Evolutionary conservation across 2,888 invertebrate genomes (phyloP).

Genomic region (Drosophila quinaria): DNA sequence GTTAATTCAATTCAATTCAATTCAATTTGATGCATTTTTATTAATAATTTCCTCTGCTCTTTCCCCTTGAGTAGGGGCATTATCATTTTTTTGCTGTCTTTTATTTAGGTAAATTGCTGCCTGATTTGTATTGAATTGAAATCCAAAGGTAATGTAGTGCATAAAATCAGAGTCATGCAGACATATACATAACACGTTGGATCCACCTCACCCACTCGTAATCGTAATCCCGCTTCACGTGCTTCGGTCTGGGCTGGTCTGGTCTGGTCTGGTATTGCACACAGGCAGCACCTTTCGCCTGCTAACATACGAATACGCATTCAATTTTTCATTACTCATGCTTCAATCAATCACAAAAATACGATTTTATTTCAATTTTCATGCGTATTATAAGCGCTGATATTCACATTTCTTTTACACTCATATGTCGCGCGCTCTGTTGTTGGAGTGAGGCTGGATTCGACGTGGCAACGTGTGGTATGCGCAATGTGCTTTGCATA

Average conservation of each 20-base stretch:
- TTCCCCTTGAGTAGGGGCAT: slow-evolving; percentile 35
- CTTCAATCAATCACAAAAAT: slow-evolving; percentile 83
- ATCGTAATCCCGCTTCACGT: background rate
- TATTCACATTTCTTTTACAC: slow-evolving; percentile 74
- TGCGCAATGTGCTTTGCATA: slow-evolving; percentile 71
- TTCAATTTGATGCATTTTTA: slow-evolving; percentile 54
- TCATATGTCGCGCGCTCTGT: slow-evolving; percentile 53
- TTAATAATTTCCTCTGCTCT: slow-evolving; percentile 41
- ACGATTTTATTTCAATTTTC: slow-evolving; percentile 82
- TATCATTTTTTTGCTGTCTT: slow-evolving; percentile 53
- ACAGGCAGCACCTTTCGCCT: slow-evolving; percentile 53
- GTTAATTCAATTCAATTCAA: slow-evolving; percentile 74
- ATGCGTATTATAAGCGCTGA: slow-evolving; percentile 80
- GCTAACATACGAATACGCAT: slow-evolving; percentile 44
- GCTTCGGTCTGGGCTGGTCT: background rate
- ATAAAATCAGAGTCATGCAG: slow-evolving; percentile 81
- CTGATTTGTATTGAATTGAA: slow-evolving; percentile 77
- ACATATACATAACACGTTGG: slow-evolving; percentile 69
- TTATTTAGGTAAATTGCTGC: slow-evolving; percentile 71
- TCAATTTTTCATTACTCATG: slow-evolving; percentile 82
- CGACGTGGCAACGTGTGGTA: slow-evolving; percentile 70
- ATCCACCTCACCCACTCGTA: background rate
- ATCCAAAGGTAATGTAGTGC: slow-evolving; percentile 83
- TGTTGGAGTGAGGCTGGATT: slow-evolving; percentile 16
- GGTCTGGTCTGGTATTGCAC: slow-evolving; percentile 6